A percentile compares a stretch with the other conserved stretches of the same genome.
These are phyloP conservation scores for Troides oblongomaculatus DNA, from an alignment of 2,888 invertebrate genomes.

Conservation along the genomic window DNA sequence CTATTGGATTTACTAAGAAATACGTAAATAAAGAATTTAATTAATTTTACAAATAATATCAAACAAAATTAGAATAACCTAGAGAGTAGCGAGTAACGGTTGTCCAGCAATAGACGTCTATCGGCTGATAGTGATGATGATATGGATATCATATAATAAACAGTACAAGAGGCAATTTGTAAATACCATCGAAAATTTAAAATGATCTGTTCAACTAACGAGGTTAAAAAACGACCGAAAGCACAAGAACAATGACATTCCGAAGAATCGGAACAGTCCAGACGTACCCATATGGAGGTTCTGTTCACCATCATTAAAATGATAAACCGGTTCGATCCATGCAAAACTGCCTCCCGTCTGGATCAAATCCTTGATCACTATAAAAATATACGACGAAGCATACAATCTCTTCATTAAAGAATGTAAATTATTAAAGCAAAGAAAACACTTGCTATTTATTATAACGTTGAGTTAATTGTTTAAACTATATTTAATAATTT, in stretches of 20 bases:
- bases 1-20: too few relatives aligned
- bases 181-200: slow-evolving; percentile 11
- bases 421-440: neutral
- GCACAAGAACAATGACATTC: slow-evolving; percentile 29
- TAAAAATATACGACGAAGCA: neutral
- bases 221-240: slow-evolving; percentile 20
- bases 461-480: too few relatives aligned
- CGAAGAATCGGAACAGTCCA: slow-evolving; percentile 23
- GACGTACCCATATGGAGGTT: slow-evolving; percentile 21
- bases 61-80: too few relatives aligned
- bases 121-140: too few relatives aligned
- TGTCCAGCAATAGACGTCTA: too few relatives aligned
- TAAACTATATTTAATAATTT: too few relatives aligned
- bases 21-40: too few relatives aligned
- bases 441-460: neutral
- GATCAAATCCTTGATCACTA: slow-evolving; percentile 17
- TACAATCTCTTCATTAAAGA: neutral
- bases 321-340: slow-evolving; percentile 26
- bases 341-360: slow-evolving; percentile 24
- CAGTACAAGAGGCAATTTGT: too few relatives aligned
- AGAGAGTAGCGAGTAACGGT: too few relatives aligned
- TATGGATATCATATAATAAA: too few relatives aligned
- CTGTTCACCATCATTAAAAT: slow-evolving; percentile 26
- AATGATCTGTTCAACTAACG: slow-evolving; percentile 24
- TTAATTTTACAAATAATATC: too few relatives aligned